phyloP scores from a whole-genome alignment of 2,113 vertebrate species.

The Heterotis niloticus region DNA sequence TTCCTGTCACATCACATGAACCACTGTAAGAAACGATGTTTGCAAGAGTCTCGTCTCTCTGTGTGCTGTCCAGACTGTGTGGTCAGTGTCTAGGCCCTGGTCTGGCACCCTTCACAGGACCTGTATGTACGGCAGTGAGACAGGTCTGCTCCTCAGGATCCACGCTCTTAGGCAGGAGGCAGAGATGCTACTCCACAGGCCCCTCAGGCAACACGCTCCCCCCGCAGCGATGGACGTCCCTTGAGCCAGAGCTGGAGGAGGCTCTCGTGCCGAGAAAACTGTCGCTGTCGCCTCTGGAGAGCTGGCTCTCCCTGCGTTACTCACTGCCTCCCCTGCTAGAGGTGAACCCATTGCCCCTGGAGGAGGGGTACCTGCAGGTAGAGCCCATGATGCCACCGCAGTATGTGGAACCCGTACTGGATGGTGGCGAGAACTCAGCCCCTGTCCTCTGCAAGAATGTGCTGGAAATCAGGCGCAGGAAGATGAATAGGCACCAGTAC shows the following conservation, averaged over 20 bases:
- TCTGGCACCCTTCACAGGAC: constrained; percentile 42
- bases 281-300: constrained; percentile 86
- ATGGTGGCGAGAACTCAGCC: constrained; percentile 41
- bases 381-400: constrained; percentile 56
- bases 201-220: constrained; percentile 57
- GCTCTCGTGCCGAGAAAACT: constrained; percentile 82
- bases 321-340: constrained; percentile 65
- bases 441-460: constrained; percentile 76
- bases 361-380: constrained; percentile 41
- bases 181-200: constrained; percentile 57
- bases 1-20: constrained; percentile 42
- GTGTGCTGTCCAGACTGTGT: constrained; percentile 47
- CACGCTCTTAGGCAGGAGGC: constrained; percentile 35
- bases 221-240: constrained; percentile 55
- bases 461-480: constrained; percentile 81
- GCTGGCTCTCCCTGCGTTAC: constrained; percentile 80
- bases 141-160: constrained; percentile 31
- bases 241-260: constrained; percentile 80
- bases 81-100: constrained; percentile 55
- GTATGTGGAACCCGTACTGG: constrained; percentile 28
- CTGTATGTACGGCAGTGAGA: constrained; percentile 34
- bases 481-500: constrained; percentile 90
- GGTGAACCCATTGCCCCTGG: constrained; percentile 34
- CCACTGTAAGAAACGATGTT: constrained; percentile 53
- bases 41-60: constrained; percentile 49